A percentile compares a stretch with the other conserved stretches of the same genome.
Conservation (phyloP, 2,888 invertebrate species). For the Trissolcus japonicus region DNA sequence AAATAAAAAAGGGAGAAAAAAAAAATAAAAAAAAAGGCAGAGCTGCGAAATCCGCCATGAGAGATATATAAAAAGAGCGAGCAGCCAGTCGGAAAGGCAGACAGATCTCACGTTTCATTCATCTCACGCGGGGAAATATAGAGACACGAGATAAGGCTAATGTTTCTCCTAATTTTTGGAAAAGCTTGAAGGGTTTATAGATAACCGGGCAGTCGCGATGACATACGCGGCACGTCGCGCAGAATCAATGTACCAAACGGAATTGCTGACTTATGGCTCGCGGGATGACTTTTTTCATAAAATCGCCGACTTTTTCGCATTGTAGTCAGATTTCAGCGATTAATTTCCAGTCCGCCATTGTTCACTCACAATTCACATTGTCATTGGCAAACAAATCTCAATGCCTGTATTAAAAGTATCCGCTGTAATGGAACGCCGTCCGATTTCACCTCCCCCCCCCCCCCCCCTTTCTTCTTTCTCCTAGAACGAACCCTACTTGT, state of each 20-base stretch:
- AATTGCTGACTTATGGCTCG: constrained; percentile 76
- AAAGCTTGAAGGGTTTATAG: constrained; percentile 66
- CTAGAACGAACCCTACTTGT: no score
- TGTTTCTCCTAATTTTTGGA: constrained; percentile 70
- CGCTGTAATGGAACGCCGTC: constrained; percentile 72
- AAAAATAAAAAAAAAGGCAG: constrained; percentile 18
- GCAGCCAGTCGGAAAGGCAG: constrained; percentile 44
- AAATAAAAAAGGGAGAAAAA: constrained; percentile 2
- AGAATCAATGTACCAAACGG: constrained; percentile 75
- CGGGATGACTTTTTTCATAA: constrained; percentile 71
- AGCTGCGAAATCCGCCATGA: constrained; percentile 25
- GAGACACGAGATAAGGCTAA: constrained; percentile 61
- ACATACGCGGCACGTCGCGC: constrained; percentile 70
- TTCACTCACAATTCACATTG: constrained; percentile 69
- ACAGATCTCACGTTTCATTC: constrained; percentile 53
- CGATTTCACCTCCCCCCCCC: constrained; percentile 40
- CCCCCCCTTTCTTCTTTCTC: no score
- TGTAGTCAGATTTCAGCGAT: constrained; percentile 75
- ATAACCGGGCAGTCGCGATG: constrained; percentile 69
- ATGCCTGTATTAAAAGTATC: constrained; percentile 75
- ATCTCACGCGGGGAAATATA: constrained; percentile 51
- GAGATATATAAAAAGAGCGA: constrained; percentile 40
- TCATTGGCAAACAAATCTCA: constrained; percentile 75
- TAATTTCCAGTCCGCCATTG: constrained; percentile 68
- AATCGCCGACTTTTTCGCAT: constrained; percentile 71